A percentile compares a stretch with the other conserved stretches of the same genome.
These are phyloP conservation scores for Cyrtonyx montezumae DNA, from an alignment of 2,113 vertebrate genomes.

Conservation along the genomic window DNA sequence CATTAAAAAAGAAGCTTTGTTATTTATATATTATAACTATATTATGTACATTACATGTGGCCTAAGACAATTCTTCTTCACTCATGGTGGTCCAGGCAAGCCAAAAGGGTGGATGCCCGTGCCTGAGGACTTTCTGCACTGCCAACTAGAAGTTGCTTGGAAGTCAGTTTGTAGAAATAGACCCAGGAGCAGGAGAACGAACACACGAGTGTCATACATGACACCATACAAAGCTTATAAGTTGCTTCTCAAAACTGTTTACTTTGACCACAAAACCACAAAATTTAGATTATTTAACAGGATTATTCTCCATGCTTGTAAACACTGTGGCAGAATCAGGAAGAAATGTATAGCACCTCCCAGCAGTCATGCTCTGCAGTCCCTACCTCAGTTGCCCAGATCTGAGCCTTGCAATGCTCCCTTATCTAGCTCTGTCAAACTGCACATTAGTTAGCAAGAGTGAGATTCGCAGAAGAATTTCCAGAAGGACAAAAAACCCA, in stretches of 20 bases:
- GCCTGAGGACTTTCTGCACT: not conserved
- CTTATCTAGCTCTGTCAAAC: constrained; percentile 26
- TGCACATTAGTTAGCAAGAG: constrained; percentile 67
- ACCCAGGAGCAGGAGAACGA: not conserved
- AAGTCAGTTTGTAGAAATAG: not conserved
- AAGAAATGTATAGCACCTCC: not conserved
- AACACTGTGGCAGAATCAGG: not conserved
- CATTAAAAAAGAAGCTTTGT: not conserved
- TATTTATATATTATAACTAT: not conserved
- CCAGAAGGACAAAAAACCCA: constrained; percentile 84
- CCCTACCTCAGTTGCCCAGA: not conserved
- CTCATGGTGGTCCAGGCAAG: not conserved
- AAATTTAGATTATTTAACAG: not conserved
- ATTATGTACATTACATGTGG: too few relatives aligned
- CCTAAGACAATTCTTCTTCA: not conserved
- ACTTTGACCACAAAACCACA: not conserved
- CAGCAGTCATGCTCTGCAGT: not conserved
- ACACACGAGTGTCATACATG: not conserved
- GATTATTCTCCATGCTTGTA: not conserved
- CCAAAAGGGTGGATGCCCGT: not conserved
- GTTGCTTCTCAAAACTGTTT: not conserved
- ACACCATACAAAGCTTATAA: not conserved
- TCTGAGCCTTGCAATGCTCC: not conserved
- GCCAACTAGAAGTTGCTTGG: not conserved
- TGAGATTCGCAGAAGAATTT: constrained; percentile 73